Evolutionary conservation across 2,888 invertebrate species (phyloP).

Genomic region (Chorisops tibialis): DNA sequence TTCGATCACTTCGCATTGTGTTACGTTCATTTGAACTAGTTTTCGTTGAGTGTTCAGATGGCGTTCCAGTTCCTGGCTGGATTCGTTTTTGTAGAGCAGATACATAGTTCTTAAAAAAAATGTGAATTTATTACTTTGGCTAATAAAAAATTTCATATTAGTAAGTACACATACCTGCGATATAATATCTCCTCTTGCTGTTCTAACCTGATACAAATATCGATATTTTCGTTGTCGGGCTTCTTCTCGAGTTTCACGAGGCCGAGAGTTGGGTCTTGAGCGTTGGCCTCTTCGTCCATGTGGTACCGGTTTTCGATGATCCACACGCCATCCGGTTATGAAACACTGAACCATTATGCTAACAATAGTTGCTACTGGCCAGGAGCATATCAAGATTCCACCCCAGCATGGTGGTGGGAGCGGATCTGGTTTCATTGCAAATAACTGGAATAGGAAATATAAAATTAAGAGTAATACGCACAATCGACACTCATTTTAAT

Average conservation of each 20-base stretch:
- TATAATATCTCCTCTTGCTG: slow-evolving; percentile 85
- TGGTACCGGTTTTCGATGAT: slow-evolving; percentile 48
- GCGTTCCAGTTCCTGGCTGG: slow-evolving; percentile 57
- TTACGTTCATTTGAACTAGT: slow-evolving; percentile 66
- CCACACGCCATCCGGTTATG: slow-evolving; percentile 52
- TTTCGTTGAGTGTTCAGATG: slow-evolving; percentile 55
- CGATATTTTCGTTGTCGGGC: slow-evolving; percentile 80
- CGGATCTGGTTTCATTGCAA: slow-evolving; percentile 51
- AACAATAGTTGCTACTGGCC: slow-evolving; percentile 50
- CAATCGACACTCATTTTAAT: no score
- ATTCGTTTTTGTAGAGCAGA: slow-evolving; percentile 75
- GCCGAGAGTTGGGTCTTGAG: slow-evolving; percentile 54
- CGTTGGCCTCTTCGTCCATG: slow-evolving; percentile 40
- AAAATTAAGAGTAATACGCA: no score
- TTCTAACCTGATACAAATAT: slow-evolving; percentile 84
- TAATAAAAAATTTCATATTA: not conserved
- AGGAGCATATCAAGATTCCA: slow-evolving; percentile 48
- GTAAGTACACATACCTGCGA: slow-evolving; percentile 62
- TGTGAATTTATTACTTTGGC: not conserved
- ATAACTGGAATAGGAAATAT: slow-evolving; percentile 26
- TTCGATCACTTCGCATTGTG: slow-evolving; percentile 73
- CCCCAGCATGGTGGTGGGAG: slow-evolving; percentile 52
- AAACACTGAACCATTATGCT: slow-evolving; percentile 52
- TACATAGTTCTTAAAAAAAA: slow-evolving; percentile 65
- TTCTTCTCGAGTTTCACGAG: slow-evolving; percentile 73